A percentile compares a stretch with the other conserved stretches of the same genome.
Evolutionary conservation across 2,797 vertebrate genomes (phyloP).

Genomic region (Lepidocolaptes lacrymiger): DNA sequence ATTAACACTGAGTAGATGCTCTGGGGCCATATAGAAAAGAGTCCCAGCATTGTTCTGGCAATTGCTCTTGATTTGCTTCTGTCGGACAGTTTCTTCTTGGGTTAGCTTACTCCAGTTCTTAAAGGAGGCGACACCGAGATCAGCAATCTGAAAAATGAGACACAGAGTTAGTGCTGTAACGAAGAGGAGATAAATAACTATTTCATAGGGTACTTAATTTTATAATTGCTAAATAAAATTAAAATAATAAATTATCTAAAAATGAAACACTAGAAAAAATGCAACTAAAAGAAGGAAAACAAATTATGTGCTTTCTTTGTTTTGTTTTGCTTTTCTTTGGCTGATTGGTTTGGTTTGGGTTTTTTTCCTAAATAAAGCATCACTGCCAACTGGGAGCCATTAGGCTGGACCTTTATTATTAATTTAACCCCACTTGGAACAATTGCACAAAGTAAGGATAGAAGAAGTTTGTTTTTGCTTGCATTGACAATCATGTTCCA

Average conservation of each 20-base stretch:
- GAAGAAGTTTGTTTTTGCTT: not conserved
- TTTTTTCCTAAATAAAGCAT: not conserved
- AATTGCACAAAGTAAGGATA: not conserved
- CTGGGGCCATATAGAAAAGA: conserved; percentile 94
- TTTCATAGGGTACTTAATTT: not conserved
- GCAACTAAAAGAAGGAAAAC: not conserved
- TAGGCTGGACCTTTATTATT: not conserved
- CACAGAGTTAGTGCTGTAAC: not conserved
- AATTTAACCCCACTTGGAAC: not conserved
- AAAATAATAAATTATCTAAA: not conserved
- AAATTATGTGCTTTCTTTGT: not conserved
- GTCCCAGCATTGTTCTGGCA: conserved; percentile 82
- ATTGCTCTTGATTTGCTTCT: conserved; percentile 48
- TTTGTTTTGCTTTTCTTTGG: not conserved
- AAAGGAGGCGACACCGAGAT: conserved; percentile 90
- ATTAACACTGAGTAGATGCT: conserved; percentile 86
- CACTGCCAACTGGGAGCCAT: not conserved
- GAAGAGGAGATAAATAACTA: not conserved
- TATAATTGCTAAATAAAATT: not conserved
- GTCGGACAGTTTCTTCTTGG: conserved; percentile 84
- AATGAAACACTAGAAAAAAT: not conserved
- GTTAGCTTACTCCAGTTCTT: conserved; percentile 92
- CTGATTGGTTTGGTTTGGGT: not conserved
- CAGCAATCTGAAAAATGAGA: conserved; percentile 85
- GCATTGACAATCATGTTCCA: not conserved